Conservation (phyloP, 2,888 invertebrate genomes). For the Creontiades dilutus region DNA sequence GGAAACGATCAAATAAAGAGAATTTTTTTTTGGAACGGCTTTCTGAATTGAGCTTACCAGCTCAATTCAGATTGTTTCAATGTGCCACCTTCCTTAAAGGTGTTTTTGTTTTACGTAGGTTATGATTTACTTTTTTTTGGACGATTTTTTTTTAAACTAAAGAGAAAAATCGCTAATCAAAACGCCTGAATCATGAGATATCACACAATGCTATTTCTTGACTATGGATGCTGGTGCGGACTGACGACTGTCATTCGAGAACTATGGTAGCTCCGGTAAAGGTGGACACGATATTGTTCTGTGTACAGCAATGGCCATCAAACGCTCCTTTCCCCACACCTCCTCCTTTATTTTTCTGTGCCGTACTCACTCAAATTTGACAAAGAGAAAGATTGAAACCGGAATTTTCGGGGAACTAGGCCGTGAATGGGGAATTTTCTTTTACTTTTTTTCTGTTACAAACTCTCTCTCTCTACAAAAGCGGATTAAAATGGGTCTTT, state of each 20-base stretch:
- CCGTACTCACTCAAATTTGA: slow-evolving; percentile 59
- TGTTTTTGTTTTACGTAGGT: not conserved
- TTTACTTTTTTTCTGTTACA: not conserved
- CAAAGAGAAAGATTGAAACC: slow-evolving; percentile 7
- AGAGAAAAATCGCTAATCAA: not conserved
- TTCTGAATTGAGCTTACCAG: no score
- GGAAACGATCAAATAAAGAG: not conserved
- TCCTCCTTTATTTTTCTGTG: slow-evolving; percentile 71
- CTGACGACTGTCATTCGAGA: slow-evolving; percentile 74
- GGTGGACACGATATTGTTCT: slow-evolving; percentile 59
- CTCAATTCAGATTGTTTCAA: no score
- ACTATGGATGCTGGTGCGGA: slow-evolving; percentile 64
- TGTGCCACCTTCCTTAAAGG: not conserved
- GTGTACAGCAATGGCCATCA: slow-evolving; percentile 74
- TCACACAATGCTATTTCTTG: slow-evolving; percentile 69
- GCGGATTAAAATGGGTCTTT: not conserved
- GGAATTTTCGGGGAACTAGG: not conserved
- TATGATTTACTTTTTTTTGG: slow-evolving; percentile 12
- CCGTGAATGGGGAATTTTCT: slow-evolving; percentile 3
- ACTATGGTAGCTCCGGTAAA: slow-evolving; percentile 67
- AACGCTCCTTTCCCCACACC: slow-evolving; percentile 73
- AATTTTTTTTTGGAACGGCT: no score
- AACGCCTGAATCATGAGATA: slow-evolving; percentile 65
- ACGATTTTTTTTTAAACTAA: slow-evolving; percentile 6
- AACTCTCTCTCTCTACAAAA: not conserved